Base-by-base conservation (phyloP, 2,797 vertebrate genomes). In the Brotogeris chrysoptera region DNA sequence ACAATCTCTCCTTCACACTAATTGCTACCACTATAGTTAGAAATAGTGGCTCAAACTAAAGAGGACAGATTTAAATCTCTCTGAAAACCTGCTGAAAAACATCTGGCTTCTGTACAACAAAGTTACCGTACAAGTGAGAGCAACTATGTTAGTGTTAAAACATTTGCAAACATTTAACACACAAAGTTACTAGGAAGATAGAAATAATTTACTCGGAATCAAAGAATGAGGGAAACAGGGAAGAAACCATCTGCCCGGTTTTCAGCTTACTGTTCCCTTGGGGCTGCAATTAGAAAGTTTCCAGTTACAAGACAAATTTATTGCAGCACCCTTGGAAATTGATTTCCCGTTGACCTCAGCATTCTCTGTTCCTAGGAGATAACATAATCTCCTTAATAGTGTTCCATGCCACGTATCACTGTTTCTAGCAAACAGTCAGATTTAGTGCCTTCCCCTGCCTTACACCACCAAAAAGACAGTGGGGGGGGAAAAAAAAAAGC, bases 261-360 rank as follows among this genome's bases (percentile, higher is more conserved):
- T 93, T 57, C 61, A 87, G 88, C 60, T 71, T 63, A 60, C 50
- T 72, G 49, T 23, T 94, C 70, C 74, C 66, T 47, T 43, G 70
- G 79, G 79, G 66, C 44, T 86, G 66, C 74, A 91, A 93, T 83
- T 79, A 89, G 88, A 86, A 95, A 92, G 87, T 90, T 96, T 88
- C 64, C 83, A 87, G 74, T 80, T 69, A 60, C 44, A 87, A 80
- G 85, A 82, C 71, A 94, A 88, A 95, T 65, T 91, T 80, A 69
- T 83, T 44, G 60, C 30, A 63, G 85, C 78, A 87, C 57, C 73
- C 49, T 86, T 7, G 8, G 70, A 91, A 88, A 93, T 28, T 78
- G 92, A 92, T 94, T 94, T 91, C 88, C 77, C 10, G 27, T 80
- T 85, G 80, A 80, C 80, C 32, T 0, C 87, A 90, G 91, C 73